Evolutionary conservation across 1,140 invertebrate species (phyloP), one percentile per base, ranked within the genome.

Genomic region (Apis laboriosa): DNA sequence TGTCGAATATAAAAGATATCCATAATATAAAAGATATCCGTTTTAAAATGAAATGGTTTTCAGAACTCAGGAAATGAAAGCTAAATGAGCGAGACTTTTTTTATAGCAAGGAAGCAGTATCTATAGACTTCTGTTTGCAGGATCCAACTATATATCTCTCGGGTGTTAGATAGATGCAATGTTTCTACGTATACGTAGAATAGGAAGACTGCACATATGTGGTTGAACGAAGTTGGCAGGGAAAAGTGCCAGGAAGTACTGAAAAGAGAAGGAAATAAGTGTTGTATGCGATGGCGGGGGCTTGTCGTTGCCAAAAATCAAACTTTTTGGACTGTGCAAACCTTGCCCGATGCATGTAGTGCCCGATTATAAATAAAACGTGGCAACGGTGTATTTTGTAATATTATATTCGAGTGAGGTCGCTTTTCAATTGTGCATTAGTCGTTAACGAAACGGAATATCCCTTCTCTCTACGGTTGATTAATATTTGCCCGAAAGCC

Each of bases 201-300:
- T 74, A 83, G 77, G 67, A 55, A 70, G 61, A 58, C 64, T 71
- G 71, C 63, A 61, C 70, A 73, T 87, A 77, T 87, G 77, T 63
- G 81, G 74, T 84, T 49, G 78, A 17, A 76, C 43, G 70, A 75
- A 82, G 86, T 87, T 81, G 64, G 76, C 86, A 81, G 85, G 86
- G 86, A 88, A 87, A 79, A 78, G 77, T 88, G 86, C 85, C 86
- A 88, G 86, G 34, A 84, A 73, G 70, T 21, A 68, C 60, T 77
- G 83, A 87, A 87, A 87, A 87, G 66, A 71, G 56, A 75, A 87
- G 80, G 77, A 87, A 87, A 87, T 87, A 87, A 87, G 82, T 80
- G 74, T 58, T 74, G 63, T 71, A 77, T 43, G 79, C 53, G 77
- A 56, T 72, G 68, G 55, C n/a, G 64, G 34, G 0, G 67, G 43